Percentiles rank a stretch among this genome's conserved stretches.
Evolutionary conservation across 2,113 vertebrate species (phyloP).

Genomic region (Oriolus oriolus): DNA sequence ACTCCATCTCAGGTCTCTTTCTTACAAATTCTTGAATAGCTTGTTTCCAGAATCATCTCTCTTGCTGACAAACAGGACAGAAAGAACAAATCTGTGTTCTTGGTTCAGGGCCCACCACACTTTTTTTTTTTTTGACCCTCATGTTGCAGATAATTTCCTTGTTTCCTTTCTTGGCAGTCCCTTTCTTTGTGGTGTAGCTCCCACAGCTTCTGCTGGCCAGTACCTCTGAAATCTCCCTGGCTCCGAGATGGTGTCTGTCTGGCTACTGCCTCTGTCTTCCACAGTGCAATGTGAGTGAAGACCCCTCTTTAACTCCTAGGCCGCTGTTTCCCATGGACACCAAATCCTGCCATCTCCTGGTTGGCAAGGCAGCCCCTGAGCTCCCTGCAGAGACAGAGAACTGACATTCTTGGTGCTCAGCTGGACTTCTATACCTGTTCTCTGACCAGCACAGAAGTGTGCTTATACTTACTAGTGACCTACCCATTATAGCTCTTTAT

Average conservation of each 20-base stretch:
- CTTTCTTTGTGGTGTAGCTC: not conserved
- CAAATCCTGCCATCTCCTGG: not conserved
- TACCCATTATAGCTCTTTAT: not conserved
- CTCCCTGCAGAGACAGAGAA: not conserved
- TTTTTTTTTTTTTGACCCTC: not conserved
- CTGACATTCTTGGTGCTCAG: not conserved
- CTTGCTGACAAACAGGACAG: not conserved
- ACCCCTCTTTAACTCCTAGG: not conserved
- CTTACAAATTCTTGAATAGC: not conserved
- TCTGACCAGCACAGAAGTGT: not conserved
- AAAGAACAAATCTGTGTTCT: not conserved
- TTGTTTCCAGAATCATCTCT: not conserved
- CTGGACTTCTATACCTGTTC: not conserved
- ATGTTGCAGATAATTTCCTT: not conserved
- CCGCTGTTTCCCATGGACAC: not conserved
- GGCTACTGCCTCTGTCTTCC: not conserved
- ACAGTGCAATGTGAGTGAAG: not conserved
- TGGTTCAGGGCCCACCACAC: not conserved
- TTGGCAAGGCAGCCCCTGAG: not conserved
- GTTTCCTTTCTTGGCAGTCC: not conserved
- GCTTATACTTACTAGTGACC: not conserved
- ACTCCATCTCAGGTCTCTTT: not conserved
- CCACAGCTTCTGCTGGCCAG: not conserved
- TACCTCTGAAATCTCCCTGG: not conserved
- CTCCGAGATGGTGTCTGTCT: not conserved